These are phyloP conservation scores for Solenodon paradoxus DNA, from an alignment of 2,113 vertebrate species.

Conservation along the genomic window DNA sequence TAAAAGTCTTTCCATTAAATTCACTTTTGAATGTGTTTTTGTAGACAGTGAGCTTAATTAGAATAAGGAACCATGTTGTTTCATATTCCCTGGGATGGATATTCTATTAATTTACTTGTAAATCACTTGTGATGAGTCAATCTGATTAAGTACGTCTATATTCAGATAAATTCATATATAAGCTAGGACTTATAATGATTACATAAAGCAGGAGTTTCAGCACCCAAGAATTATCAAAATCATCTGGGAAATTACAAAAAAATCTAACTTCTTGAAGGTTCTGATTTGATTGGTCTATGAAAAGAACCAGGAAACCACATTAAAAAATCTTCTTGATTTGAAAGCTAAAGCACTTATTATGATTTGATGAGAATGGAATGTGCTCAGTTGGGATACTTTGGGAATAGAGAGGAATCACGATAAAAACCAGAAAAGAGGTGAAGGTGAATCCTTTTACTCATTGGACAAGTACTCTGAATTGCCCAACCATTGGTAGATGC, in stretches of 20 bases:
- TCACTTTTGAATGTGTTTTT: not conserved
- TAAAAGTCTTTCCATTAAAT: not conserved
- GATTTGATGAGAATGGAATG: not conserved
- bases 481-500: not conserved
- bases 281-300: not conserved
- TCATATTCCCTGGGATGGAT: not conserved
- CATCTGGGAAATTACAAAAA: not conserved
- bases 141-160: not conserved
- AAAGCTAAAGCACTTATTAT: not conserved
- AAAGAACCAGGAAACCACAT: not conserved
- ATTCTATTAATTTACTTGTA: not conserved
- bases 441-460: not conserved
- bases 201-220: not conserved
- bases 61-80: not conserved
- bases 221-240: not conserved
- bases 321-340: not conserved
- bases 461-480: not conserved
- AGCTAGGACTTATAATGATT: not conserved
- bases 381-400: not conserved
- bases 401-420: not conserved
- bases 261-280: not conserved
- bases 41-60: constrained; percentile 4
- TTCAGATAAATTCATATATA: not conserved
- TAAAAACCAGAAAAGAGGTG: not conserved
- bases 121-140: not conserved